Evolutionary conservation across 2,113 vertebrate species (phyloP), one percentile per base, ranked within the genome.

Genomic region (Sylvilagus bachmani): DNA sequence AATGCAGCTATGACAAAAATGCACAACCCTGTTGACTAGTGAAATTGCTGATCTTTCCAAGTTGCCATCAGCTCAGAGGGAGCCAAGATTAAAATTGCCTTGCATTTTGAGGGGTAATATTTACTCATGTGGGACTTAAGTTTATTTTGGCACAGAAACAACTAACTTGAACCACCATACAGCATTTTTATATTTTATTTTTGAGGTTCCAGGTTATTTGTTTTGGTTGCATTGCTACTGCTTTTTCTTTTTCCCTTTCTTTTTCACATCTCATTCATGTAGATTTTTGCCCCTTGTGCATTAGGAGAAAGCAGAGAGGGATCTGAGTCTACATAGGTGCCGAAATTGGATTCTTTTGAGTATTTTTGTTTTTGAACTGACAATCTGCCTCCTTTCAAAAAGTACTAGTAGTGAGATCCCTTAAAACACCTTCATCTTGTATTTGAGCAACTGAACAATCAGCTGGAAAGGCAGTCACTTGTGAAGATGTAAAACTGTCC

Each of bases 41-140:
- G 51, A 49, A 91, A 94, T 6, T 75, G 84, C 83, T 87, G 61
- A 83, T 95, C 84, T 96, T 78, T 90, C 93, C 80, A 84, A 84
- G 38, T 87, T 94, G 73, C 79, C 66, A 81, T 91, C 75, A 93
- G 71, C 86, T 84, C 74, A 90, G 71, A 96, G 75, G 66, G 87
- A 97, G 77, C 53, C 79, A 91, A 75, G 79, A 91, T 94, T 91
- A 75, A 91, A 69, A 78, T 61, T 78, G 71, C 55, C 38, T 91
- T 58, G 67, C 94, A 82, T 89, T 91, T 36, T 38, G 38, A 61
- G 91, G 58, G 83, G 91, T 36, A 74, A 70, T 70, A 70, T 29
- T 95, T 88, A 94, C 71, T 91, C 85, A 74, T 36, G 9, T 89
- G 66, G 67, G 62, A 87, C 25, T 82, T 86, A 95, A 89, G 64